These are phyloP conservation scores for Globodera ellingtonae DNA, from an alignment of 1,140 invertebrate species.

Conservation along the genomic window DNA sequence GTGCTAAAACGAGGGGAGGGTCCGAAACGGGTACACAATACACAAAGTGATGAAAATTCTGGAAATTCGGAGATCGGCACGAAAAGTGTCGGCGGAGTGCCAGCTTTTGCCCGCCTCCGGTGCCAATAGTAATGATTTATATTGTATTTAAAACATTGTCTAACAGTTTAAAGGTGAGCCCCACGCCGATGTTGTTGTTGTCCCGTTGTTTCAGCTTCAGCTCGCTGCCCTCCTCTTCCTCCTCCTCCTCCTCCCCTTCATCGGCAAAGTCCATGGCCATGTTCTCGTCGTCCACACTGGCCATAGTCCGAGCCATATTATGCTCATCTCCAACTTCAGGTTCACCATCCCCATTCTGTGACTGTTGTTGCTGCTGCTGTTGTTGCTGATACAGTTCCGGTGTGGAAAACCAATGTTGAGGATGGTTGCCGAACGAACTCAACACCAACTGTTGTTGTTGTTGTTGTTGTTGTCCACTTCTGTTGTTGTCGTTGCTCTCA, in stretches of 20 bases:
- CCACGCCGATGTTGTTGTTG: neutral
- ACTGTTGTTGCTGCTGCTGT: neutral
- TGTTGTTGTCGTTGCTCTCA: neutral
- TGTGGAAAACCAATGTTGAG: neutral
- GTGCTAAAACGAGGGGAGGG: no score
- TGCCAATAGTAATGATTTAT: no score
- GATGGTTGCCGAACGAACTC: neutral
- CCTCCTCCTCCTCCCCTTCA: no score
- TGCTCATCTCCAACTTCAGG: no score
- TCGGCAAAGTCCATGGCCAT: no score
- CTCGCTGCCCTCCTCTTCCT: neutral
- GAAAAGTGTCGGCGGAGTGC: neutral
- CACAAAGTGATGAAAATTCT: no score
- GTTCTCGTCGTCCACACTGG: no score
- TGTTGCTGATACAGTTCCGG: neutral
- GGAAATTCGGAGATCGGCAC: neutral
- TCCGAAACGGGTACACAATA: no score
- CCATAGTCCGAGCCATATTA: no score
- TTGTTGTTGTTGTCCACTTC: neutral
- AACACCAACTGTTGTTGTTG: neutral
- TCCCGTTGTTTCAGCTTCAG: neutral
- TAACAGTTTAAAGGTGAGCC: no score
- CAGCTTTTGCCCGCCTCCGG: no score
- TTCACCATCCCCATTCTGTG: neutral
- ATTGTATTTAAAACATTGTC: no score